A percentile compares a stretch with the other conserved stretches of the same genome.
phyloP scores from a whole-genome alignment of 2,113 vertebrate species.

The Aspiorhynchus laticeps region DNA sequence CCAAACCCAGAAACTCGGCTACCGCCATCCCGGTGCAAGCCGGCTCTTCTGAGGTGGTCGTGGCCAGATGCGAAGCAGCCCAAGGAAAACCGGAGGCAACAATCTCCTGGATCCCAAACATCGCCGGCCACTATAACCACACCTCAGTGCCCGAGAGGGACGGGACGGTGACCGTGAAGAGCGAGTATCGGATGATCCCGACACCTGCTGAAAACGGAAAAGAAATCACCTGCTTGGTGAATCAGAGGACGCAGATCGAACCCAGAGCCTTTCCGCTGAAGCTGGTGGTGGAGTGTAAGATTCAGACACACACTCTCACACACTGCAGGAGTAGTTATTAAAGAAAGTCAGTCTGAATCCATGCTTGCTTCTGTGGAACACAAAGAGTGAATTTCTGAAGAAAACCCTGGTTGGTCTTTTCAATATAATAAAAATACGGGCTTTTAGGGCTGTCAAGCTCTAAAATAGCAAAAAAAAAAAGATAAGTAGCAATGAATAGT shows the following conservation, averaged over 20 bases:
- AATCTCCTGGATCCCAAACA: conserved; percentile 76
- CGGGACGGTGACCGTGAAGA: conserved; percentile 80
- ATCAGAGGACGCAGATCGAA: conserved; percentile 68
- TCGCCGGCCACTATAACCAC: conserved; percentile 65
- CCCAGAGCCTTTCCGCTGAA: conserved; percentile 61
- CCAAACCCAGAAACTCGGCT: conserved; percentile 76
- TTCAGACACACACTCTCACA: not conserved
- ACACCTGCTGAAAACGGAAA: conserved; percentile 65
- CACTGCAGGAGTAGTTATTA: not conserved
- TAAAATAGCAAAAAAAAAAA: not conserved
- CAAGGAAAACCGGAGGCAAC: conserved; percentile 78
- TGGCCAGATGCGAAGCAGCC: conserved; percentile 79
- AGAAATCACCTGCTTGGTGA: conserved; percentile 71
- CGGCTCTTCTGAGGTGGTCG: conserved; percentile 66
- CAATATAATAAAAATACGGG: not conserved
- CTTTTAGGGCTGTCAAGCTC: not conserved
- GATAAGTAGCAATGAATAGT: not conserved
- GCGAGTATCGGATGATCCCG: conserved; percentile 76
- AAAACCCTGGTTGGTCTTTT: not conserved
- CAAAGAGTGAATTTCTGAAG: not conserved
- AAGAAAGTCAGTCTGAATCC: not conserved
- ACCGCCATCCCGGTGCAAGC: conserved; percentile 70
- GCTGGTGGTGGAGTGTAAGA: conserved; percentile 77
- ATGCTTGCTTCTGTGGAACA: not conserved
- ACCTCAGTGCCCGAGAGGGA: conserved; percentile 63